Percentiles rank a stretch among this genome's conserved stretches.
These are phyloP conservation scores for Penaeus japonicus DNA, from an alignment of 1,140 invertebrate genomes.

Conservation along the genomic window DNA sequence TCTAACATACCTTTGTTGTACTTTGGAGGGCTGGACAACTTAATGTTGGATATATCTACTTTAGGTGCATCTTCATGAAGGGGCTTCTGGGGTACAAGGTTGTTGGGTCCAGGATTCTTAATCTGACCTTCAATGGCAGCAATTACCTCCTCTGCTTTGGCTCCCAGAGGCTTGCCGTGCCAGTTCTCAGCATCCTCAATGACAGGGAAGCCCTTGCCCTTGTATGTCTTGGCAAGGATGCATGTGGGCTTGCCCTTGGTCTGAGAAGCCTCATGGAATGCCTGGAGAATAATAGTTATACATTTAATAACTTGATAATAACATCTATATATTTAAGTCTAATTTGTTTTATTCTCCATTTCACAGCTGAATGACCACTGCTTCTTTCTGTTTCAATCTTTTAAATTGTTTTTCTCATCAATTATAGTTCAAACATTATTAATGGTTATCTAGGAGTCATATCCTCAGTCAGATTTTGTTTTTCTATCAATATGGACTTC, in stretches of 20 bases:
- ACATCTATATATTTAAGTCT: too few species aligned
- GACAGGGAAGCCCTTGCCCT: constrained; percentile 86
- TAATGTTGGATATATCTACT: constrained; percentile 78
- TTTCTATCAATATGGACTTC: too few species aligned
- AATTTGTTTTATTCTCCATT: too few species aligned
- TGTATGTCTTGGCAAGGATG: constrained; percentile 94
- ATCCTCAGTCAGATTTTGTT: too few species aligned
- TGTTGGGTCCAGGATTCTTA: constrained; percentile 69
- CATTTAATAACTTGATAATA: constrained; percentile 52
- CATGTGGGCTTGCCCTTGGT: constrained; percentile 89
- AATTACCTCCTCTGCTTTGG: constrained; percentile 78
- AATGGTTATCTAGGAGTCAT: too few species aligned
- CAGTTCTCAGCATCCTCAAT: constrained; percentile 95
- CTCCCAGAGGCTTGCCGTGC: constrained; percentile 96
- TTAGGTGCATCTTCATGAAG: constrained; percentile 75
- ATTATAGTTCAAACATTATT: too few species aligned
- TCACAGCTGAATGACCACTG: too few species aligned
- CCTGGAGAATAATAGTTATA: constrained; percentile 64
- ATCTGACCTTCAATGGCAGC: constrained; percentile 72
- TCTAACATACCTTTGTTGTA: constrained; percentile 74
- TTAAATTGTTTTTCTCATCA: too few species aligned
- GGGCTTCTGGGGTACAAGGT: constrained; percentile 72
- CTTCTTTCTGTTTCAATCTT: too few species aligned
- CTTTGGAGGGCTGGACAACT: constrained; percentile 81
- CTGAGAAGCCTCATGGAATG: constrained; percentile 80